Percentiles rank a stretch among this genome's conserved stretches.
Conservation (phyloP, 2,888 invertebrate species). For the Eupithecia vulgata region DNA sequence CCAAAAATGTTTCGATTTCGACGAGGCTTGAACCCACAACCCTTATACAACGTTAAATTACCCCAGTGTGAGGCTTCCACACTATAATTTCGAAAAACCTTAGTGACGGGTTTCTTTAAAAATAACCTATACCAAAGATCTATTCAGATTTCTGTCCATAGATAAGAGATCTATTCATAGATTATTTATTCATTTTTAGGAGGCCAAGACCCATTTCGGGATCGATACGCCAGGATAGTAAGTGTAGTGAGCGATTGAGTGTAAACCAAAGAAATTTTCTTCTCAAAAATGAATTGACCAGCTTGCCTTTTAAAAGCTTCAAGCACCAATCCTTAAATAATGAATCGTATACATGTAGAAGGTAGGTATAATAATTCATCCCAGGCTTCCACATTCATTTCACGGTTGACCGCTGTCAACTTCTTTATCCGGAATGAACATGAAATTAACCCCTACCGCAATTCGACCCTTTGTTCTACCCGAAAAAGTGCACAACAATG, state of each 20-base stretch:
- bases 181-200: no score
- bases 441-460: conserved; percentile 47
- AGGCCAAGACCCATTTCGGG: no score
- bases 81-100: no score
- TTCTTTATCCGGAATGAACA: conserved; percentile 45
- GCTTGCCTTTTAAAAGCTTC: not conserved
- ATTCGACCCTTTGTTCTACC: conserved; percentile 46
- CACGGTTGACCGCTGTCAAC: conserved; percentile 49
- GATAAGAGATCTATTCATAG: no score
- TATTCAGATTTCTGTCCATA: no score
- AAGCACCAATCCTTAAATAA: not conserved
- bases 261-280: no score
- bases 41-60: no score
- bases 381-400: conserved; percentile 43
- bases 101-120: not conserved
- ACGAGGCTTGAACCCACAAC: no score
- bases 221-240: no score
- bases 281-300: not conserved
- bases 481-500: conserved; percentile 46
- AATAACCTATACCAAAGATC: not conserved
- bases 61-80: no score
- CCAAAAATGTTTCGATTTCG: no score
- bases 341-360: not conserved
- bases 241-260: no score
- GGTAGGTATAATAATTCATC: conserved; percentile 24